Percentiles rank a stretch among this genome's conserved stretches.
Evolutionary conservation across 2,113 vertebrate species (phyloP).

Genomic region (Notarius lentiginosus): DNA sequence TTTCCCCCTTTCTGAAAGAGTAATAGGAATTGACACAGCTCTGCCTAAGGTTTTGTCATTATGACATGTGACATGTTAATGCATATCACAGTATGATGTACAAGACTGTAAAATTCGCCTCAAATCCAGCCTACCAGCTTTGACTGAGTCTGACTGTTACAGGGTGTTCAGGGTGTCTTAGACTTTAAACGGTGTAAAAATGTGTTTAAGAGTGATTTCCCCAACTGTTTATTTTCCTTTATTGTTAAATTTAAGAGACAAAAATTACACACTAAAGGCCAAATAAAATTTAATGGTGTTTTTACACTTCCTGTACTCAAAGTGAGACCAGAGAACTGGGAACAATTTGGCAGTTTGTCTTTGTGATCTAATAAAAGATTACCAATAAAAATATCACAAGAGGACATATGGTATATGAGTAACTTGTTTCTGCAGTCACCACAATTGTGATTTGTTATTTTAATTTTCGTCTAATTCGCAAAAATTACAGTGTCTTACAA

Average conservation of each 20-base stretch:
- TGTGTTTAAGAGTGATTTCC: not conserved
- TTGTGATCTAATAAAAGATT: not conserved
- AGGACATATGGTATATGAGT: not conserved
- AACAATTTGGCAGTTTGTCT: not conserved
- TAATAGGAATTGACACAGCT: not conserved
- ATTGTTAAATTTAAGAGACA: not conserved
- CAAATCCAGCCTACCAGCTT: not conserved
- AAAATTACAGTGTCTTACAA: too few species aligned
- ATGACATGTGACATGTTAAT: not conserved
- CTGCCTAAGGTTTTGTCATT: not conserved
- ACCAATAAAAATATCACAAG: not conserved
- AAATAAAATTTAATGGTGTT: not conserved
- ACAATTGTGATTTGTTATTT: not conserved
- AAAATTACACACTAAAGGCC: not conserved
- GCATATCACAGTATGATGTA: not conserved
- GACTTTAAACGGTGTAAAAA: not conserved
- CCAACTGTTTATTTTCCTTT: not conserved
- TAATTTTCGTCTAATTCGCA: not conserved
- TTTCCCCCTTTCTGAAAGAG: not conserved
- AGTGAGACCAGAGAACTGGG: not conserved
- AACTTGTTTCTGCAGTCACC: not conserved
- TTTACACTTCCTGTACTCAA: not conserved
- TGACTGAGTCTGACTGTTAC: not conserved
- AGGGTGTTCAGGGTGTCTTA: not conserved
- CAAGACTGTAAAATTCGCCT: not conserved